phyloP scores from a whole-genome alignment of 2,797 vertebrate species.

The Cacajao melanocephalus region DNA sequence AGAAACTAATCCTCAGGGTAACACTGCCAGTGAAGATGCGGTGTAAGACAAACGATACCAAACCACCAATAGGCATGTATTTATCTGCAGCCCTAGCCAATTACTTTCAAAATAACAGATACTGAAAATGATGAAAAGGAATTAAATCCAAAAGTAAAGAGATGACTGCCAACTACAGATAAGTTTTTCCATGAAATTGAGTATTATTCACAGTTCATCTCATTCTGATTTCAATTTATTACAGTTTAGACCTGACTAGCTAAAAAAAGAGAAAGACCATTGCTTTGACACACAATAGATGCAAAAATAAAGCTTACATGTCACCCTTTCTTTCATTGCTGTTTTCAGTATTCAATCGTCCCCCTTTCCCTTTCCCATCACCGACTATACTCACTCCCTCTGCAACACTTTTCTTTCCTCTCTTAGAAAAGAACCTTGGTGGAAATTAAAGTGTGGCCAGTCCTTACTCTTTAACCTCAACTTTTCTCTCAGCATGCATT shows the following conservation, averaged over 20 bases:
- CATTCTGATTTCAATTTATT: not conserved
- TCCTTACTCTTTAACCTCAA: not conserved
- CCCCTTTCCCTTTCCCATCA: not conserved
- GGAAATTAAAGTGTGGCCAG: not conserved
- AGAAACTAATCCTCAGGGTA: constrained; percentile 11
- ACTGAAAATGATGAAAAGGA: not conserved
- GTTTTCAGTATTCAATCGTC: not conserved
- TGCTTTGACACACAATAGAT: not conserved
- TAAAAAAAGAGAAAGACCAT: not conserved
- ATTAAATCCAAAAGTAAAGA: constrained; percentile 27
- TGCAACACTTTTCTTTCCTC: not conserved
- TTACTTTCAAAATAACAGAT: not conserved
- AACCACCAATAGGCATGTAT: not conserved
- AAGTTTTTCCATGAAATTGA: not conserved
- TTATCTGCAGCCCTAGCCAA: not conserved
- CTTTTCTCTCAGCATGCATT: not conserved
- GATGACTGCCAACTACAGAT: not conserved
- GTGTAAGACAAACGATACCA: not conserved
- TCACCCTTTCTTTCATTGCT: not conserved
- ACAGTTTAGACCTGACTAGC: not conserved
- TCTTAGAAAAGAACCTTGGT: not conserved
- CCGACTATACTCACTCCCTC: not conserved
- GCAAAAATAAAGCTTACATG: not conserved
- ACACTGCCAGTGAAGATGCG: not conserved
- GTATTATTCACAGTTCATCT: not conserved